Conservation (phyloP, 2,797 vertebrate species). For the Glossophaga mutica region DNA sequence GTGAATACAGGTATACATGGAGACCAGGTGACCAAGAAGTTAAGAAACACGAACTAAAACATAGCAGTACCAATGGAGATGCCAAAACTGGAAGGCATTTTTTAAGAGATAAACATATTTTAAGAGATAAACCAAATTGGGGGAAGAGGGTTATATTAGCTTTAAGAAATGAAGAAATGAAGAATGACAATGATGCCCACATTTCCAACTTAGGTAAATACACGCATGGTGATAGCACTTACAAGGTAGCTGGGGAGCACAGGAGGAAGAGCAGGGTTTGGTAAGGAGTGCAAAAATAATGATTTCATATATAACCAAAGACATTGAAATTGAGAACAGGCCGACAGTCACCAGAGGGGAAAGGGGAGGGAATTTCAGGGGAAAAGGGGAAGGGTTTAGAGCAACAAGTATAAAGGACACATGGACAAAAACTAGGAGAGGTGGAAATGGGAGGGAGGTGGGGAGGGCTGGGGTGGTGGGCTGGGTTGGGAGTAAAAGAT, state of each 20-base stretch:
- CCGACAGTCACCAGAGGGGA: no score
- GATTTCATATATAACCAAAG: no score
- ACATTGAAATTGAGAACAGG: no score
- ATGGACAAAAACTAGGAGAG: no score
- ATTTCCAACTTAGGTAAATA: slow-evolving; percentile 32
- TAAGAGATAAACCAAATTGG: not conserved
- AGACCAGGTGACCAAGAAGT: not conserved
- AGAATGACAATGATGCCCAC: not conserved
- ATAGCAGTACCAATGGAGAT: not conserved
- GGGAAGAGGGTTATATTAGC: not conserved
- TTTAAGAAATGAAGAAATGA: not conserved
- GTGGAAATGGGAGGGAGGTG: no score
- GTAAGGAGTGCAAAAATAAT: not conserved
- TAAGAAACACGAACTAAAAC: not conserved
- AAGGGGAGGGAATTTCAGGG: no score
- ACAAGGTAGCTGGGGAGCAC: not conserved
- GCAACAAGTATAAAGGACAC: no score
- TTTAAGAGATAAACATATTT: not conserved
- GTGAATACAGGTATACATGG: not conserved
- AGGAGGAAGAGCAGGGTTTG: not conserved
- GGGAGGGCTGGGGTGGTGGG: no score
- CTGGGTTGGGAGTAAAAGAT: no score
- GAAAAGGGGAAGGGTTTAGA: no score
- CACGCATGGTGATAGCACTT: not conserved
- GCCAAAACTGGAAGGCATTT: not conserved